Base-by-base conservation (phyloP, 2,888 invertebrate species). In the Apodemia mormo region DNA sequence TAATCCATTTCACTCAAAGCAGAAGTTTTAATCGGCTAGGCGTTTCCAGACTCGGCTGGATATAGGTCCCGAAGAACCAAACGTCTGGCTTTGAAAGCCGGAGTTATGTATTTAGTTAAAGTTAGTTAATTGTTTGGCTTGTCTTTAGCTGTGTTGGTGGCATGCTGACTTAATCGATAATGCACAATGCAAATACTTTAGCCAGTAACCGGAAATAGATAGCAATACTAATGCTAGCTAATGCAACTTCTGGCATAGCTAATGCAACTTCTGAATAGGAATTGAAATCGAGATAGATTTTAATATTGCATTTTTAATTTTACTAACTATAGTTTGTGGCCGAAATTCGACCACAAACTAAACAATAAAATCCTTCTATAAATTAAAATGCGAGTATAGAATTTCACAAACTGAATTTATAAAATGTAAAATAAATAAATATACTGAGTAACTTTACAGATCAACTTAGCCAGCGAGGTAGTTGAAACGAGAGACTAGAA, bases 71-170 rank as follows among this genome's bases (percentile, higher is more conserved):
- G 68, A 69, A 70, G 71, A 72, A 64, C 33, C 61, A 72, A 68
- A 71, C 74, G 73, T 74, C 74, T 75, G 78, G 78, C 77, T 79
- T 79, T 79, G 79, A 79, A 73, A 75, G 75, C 70, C 66, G 49
- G 72, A 75, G 72, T 74, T 73, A 73, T 75, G 77, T 77, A 79
- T 79, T 77, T 73, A 76, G 74, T 74, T 76, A 72, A 74, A 74
- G 71, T 77, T 77, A 58, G 72, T 75, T 73, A 72, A 74, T 74
- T 76, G 74, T 76, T 70, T 61, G 70, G 68, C 68, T 68, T 70
- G 65, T 68, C 68, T 68, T 65, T 40, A 65, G 68, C 65, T 65
- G 65, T 68, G 65, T 37, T 65, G 52, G 65, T 68, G 68, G 65
- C 68, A 68, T 33, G 61, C 61, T 33, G 33, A 33, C 30, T 61